Evolutionary conservation across 2,888 invertebrate species (phyloP), one percentile per base, ranked within the genome.

Genomic region (Salticus scenicus): DNA sequence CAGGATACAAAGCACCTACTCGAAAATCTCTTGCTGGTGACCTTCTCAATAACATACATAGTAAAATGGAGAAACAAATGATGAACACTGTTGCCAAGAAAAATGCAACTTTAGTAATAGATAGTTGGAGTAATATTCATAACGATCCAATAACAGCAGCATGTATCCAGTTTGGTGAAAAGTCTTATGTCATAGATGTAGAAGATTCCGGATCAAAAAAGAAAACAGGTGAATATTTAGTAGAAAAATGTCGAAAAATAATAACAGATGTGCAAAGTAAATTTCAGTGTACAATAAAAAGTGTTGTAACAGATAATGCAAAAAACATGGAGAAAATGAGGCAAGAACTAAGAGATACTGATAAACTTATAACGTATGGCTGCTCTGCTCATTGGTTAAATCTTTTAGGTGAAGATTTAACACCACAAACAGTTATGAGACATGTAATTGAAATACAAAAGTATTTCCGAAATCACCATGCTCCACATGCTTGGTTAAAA

Each of bases 241-340:
- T 24, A 30, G n/a, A 71, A 30, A 30, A 30, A 27, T 47, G 41
- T 27, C 41, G 4, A 0, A 17, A 71, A 28, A 41, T 42, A 1
- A 71, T 71, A 14, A 24, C 10, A 30, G 42, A 27, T 30, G 42
- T 51, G 5, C 8, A 51, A 20, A 51, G 5, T 8, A 5, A 51
- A 51, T 51, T 8, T 17, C 5, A 51, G 5, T 51, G 51, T 51
- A 8, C 5, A 5, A 51, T 51, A 8, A 51, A 51, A 51, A 51
- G 51, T 17, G 17, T 51, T 51, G 42, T 71, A 1, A 42, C 71
- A 8, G 41, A 71, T 17, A 71, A 71, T 27, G 30, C 71, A 1
- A 71, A 71, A 24, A 24, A 30, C 41, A 71, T 71, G 71, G 71
- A 28, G 14, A 71, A 71, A 71, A 71, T 71, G 71, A 24, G 71